These are phyloP conservation scores for Litocranius walleri DNA, from an alignment of 2,113 vertebrate species.

Conservation along the genomic window DNA sequence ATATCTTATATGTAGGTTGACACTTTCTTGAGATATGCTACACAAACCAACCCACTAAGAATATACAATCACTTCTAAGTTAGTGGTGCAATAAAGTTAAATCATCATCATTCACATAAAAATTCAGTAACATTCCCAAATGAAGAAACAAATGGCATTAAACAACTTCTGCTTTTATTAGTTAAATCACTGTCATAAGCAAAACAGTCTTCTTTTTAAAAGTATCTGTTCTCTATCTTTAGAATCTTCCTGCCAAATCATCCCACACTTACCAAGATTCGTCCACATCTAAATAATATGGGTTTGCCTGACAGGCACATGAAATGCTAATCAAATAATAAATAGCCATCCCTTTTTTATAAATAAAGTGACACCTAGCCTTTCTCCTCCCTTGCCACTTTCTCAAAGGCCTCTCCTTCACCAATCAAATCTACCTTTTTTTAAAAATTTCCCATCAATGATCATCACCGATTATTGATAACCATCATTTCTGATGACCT, in stretches of 20 bases:
- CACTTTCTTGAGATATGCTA: background rate
- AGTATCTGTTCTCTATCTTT: slow-evolving; percentile 73
- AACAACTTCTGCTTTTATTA: slow-evolving; percentile 60
- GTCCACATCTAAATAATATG: slow-evolving; percentile 78
- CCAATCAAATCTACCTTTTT: background rate
- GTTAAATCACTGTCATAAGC: slow-evolving; percentile 39
- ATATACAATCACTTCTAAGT: background rate
- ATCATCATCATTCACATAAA: background rate
- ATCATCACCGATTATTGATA: background rate
- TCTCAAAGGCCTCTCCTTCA: background rate
- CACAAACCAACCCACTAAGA: background rate
- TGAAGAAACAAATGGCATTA: background rate
- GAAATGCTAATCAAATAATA: slow-evolving; percentile 77
- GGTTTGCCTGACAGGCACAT: slow-evolving; percentile 74
- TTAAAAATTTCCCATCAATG: background rate
- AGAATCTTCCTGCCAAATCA: slow-evolving; percentile 67
- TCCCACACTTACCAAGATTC: slow-evolving; percentile 73
- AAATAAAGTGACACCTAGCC: slow-evolving; percentile 48
- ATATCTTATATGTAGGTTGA: background rate
- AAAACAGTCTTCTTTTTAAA: slow-evolving; percentile 69
- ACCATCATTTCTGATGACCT: background rate
- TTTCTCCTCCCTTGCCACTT: background rate
- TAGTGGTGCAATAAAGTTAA: background rate
- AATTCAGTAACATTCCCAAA: background rate
- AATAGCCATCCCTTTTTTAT: slow-evolving; percentile 67